Conservation (phyloP, 2,797 vertebrate species). For the Vireo griseus region DNA sequence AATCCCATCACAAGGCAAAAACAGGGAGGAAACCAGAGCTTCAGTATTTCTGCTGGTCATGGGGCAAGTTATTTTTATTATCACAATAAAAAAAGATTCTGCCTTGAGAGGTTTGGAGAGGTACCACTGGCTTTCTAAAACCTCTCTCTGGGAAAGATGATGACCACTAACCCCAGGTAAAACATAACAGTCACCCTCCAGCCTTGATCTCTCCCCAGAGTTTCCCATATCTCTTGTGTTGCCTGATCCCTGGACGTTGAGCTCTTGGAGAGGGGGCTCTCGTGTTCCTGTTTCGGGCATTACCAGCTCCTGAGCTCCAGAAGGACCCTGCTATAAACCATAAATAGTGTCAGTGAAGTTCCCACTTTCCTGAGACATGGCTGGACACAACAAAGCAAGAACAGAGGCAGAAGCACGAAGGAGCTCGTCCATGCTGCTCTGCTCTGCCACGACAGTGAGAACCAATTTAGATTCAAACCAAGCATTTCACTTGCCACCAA, state of each 20-base stretch:
- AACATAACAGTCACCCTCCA: neutral
- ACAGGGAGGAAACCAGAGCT: neutral
- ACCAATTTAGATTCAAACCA: neutral
- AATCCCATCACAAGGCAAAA: neutral
- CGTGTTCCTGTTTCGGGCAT: neutral
- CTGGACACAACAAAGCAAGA: neutral
- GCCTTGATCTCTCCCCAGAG: neutral
- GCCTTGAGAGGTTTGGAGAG: neutral
- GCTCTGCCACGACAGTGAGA: neutral
- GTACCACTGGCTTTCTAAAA: neutral
- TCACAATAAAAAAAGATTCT: neutral
- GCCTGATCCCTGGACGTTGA: rapidly evolving
- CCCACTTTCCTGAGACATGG: neutral
- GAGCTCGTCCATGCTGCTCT: neutral
- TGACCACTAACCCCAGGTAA: neutral
- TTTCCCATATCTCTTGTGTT: neutral
- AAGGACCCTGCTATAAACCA: neutral
- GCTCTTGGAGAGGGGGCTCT: neutral
- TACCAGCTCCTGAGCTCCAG: neutral
- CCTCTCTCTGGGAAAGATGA: neutral
- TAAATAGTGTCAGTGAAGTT: neutral
- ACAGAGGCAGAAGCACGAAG: neutral
- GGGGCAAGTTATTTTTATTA: neutral
- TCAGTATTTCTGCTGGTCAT: neutral
- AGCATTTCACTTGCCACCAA: constrained; percentile 25